A percentile compares a stretch with the other conserved stretches of the same genome.
Evolutionary conservation across 2,888 invertebrate genomes (phyloP).

Genomic region (Leptura quadrifasciata): DNA sequence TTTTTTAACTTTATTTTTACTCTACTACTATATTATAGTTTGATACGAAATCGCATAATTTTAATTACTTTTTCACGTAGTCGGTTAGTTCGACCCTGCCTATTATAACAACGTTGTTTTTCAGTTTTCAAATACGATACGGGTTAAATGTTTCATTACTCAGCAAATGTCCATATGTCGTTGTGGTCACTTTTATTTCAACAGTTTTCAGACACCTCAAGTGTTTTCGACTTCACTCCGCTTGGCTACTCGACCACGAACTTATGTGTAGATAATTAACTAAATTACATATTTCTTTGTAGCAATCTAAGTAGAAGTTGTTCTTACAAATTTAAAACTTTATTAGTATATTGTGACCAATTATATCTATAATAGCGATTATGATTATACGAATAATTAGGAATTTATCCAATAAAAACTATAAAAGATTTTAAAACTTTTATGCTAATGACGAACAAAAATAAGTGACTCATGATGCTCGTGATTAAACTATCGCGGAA

Average conservation of each 20-base stretch:
- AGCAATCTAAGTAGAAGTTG: slow-evolving; percentile 22
- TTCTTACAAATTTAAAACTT: slow-evolving; percentile 18
- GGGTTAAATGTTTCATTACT: not conserved
- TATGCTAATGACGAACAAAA: too few relatives aligned
- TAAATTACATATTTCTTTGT: slow-evolving; percentile 31
- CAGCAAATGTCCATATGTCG: not conserved
- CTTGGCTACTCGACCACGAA: slow-evolving; percentile 53
- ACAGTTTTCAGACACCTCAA: slow-evolving; percentile 42
- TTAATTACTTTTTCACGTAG: not conserved
- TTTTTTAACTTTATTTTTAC: too few relatives aligned
- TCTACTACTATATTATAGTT: too few relatives aligned
- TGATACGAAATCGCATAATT: too few relatives aligned
- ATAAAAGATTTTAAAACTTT: too few relatives aligned
- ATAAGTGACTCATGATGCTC: too few relatives aligned
- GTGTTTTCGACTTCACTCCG: slow-evolving; percentile 52
- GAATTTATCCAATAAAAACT: too few relatives aligned
- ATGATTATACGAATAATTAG: not conserved
- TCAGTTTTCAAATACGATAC: not conserved
- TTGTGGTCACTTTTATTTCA: slow-evolving; percentile 32
- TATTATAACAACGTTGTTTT: not conserved
- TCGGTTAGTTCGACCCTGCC: not conserved
- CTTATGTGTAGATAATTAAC: slow-evolving; percentile 35
- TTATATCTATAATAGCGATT: not conserved
- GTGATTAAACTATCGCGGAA: too few relatives aligned
- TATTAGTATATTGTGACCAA: slow-evolving; percentile 2